Evolutionary conservation across 2,113 vertebrate genomes (phyloP), one percentile per base, ranked within the genome.

Genomic region (Cryptoleucopteryx plumbea): DNA sequence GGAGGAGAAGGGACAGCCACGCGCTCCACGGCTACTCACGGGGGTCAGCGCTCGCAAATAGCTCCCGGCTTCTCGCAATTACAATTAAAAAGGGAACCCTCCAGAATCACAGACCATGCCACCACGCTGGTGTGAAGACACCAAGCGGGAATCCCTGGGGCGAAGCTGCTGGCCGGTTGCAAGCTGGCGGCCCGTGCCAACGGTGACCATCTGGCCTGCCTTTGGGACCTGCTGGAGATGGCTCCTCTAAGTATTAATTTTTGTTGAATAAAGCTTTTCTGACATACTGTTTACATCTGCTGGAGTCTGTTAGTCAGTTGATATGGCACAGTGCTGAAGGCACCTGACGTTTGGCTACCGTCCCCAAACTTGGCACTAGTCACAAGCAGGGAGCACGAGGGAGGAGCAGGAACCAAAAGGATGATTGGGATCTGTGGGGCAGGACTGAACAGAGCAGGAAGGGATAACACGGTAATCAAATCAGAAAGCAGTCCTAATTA

Each of bases 211-310:
- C 92, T 96, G 88, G 45, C 52, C 53, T 81, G 90, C 27, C 70
- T 87, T 81, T 55, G 71, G 56, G 48, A 71, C 73, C 43, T 34
- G 59, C 42, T n/a, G 42, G 58, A 62, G 34, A 48, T 13, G 26
- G 23, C 16, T 63, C 92, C 77, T 71, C 43, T n/a, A 56, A 74
- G 20, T 45, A 40, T 61, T 68, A 22, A 31, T 71, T 71, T 75
- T 10, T 48, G 63, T 65, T 77, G 63, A 95, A 50, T 47, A 95
- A 93, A 95, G 73, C 59, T 78, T 88, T 89, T 81, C 82, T 77
- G 77, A 78, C 40, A 59, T 13, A 8, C 38, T 14, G 26, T 40
- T 81, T 78, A 15, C 75, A 81, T 74, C 90, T 84, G 73, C 43
- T 88, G 77, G 74, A 74, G 87, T 36, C 83, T 36, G 40, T 40